These are phyloP conservation scores for Steinernema feltiae DNA, from an alignment of 1,140 invertebrate genomes.

Conservation along the genomic window DNA sequence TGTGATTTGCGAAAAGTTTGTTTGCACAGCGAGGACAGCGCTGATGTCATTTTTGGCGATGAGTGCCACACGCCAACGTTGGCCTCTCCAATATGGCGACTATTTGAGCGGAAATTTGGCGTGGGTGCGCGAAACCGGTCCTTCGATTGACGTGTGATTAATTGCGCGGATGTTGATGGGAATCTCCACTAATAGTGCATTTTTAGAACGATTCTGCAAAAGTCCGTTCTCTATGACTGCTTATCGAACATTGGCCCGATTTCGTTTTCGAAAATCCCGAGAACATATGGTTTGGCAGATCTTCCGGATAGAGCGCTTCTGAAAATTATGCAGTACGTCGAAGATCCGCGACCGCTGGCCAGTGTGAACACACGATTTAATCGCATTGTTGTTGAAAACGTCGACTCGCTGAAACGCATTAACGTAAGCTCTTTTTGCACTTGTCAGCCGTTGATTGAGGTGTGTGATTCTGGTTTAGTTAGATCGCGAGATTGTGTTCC, in stretches of 20 bases:
- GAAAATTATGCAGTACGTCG: neutral
- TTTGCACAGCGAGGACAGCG: too few relatives aligned
- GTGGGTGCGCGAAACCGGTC: neutral
- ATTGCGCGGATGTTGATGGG: neutral
- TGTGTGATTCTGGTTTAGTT: neutral
- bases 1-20: too few relatives aligned
- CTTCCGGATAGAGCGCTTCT: neutral
- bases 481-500: neutral
- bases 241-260: neutral
- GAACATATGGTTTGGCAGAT: neutral
- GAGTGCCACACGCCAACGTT: too few relatives aligned
- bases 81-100: too few relatives aligned
- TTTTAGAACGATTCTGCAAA: neutral
- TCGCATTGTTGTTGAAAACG: neutral
- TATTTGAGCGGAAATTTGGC: neutral
- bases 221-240: neutral
- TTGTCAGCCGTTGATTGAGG: too few relatives aligned
- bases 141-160: neutral
- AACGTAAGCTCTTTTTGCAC: neutral
- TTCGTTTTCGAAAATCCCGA: neutral
- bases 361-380: neutral
- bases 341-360: neutral
- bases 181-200: neutral
- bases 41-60: too few relatives aligned
- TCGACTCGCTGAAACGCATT: neutral